These are phyloP conservation scores for Eumeta japonica DNA, from an alignment of 1,140 invertebrate species.

Conservation along the genomic window DNA sequence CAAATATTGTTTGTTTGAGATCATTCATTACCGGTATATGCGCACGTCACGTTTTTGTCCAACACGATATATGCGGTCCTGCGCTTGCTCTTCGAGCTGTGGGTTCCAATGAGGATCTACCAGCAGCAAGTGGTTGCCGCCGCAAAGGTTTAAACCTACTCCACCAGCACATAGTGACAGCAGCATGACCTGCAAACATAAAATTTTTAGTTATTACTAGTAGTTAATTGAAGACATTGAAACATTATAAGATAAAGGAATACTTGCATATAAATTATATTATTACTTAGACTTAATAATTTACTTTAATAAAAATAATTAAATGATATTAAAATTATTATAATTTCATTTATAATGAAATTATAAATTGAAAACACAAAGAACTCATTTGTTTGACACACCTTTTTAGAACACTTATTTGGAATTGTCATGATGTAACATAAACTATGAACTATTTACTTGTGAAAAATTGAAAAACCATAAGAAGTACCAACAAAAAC, in stretches of 20 bases:
- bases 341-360: no score
- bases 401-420: no score
- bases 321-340: no score
- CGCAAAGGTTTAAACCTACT: constrained; percentile 86
- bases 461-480: no score
- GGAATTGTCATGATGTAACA: no score
- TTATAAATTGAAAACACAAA: no score
- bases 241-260: neutral
- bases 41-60: constrained; percentile 80
- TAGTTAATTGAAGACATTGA: neutral
- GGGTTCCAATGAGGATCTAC: constrained; percentile 96
- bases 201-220: constrained; percentile 29
- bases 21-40: constrained; percentile 72
- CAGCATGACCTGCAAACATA: constrained; percentile 70
- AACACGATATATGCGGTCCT: constrained; percentile 87
- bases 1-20: constrained; percentile 3
- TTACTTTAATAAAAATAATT: no score
- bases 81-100: constrained; percentile 87
- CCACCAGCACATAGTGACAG: constrained; percentile 87
- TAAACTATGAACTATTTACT: no score
- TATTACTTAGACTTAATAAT: no score
- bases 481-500: no score
- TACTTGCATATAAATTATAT: neutral
- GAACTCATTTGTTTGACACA: no score
- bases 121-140: constrained; percentile 86